These are phyloP conservation scores for Thunnus maccoyii DNA, from an alignment of 2,113 vertebrate genomes.

Conservation along the genomic window DNA sequence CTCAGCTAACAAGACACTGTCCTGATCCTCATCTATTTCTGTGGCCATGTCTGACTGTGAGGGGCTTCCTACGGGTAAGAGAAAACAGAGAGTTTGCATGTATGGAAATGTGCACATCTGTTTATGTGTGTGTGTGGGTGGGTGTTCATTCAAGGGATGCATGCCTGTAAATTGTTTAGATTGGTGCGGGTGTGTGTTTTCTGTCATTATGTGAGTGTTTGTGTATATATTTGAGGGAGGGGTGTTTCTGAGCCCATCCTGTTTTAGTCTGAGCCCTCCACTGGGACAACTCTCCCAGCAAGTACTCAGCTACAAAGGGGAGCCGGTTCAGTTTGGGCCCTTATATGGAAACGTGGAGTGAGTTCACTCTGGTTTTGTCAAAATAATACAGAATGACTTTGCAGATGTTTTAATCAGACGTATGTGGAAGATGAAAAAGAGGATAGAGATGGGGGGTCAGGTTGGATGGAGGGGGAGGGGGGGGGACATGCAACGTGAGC, in stretches of 20 bases:
- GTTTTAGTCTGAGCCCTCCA: slow-evolving; percentile 62
- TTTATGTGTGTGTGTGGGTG: not conserved
- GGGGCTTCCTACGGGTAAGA: slow-evolving; percentile 93
- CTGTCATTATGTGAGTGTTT: slow-evolving; percentile 22
- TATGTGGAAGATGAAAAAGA: not conserved
- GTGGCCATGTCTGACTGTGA: slow-evolving; percentile 95
- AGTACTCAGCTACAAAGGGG: slow-evolving; percentile 64
- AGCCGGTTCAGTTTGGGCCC: slow-evolving; percentile 64
- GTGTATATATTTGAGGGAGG: slow-evolving; percentile 22
- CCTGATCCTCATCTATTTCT: slow-evolving; percentile 40
- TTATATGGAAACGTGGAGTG: slow-evolving; percentile 78
- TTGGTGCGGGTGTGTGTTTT: slow-evolving; percentile 25
- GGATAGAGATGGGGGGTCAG: not conserved
- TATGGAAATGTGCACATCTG: not conserved
- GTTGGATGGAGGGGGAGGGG: not conserved
- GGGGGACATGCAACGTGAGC: too few species aligned
- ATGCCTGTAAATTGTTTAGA: slow-evolving; percentile 46
- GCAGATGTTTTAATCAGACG: slow-evolving; percentile 15
- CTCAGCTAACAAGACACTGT: slow-evolving; percentile 42
- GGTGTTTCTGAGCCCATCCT: slow-evolving; percentile 39
- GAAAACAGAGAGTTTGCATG: slow-evolving; percentile 21
- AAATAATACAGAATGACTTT: slow-evolving; percentile 38
- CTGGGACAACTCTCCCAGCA: slow-evolving; percentile 77
- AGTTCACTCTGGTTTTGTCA: slow-evolving; percentile 43
- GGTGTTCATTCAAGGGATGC: not conserved